A percentile compares a stretch with the other conserved stretches of the same genome.
phyloP scores from a whole-genome alignment of 2,113 vertebrate genomes.

The Clupea harengus region DNA sequence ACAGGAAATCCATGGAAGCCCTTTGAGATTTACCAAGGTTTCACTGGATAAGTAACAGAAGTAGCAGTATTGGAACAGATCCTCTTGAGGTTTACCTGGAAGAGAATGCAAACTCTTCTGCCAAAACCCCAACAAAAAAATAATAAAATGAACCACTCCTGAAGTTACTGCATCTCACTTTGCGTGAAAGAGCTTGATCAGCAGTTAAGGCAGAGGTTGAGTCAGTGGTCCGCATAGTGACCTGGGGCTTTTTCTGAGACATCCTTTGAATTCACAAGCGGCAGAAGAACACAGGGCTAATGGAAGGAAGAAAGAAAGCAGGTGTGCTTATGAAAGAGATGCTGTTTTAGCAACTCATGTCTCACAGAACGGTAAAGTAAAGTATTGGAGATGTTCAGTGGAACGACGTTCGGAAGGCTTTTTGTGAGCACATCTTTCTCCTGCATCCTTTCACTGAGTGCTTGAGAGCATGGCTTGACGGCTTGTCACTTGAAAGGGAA shows the following conservation, averaged over 20 bases:
- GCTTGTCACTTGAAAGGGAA: background rate
- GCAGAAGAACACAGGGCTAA: background rate
- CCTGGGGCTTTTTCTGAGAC: constrained; percentile 4
- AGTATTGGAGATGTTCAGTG: background rate
- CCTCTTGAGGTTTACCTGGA: background rate
- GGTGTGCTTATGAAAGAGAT: constrained; percentile 8
- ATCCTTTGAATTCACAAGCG: constrained; percentile 14
- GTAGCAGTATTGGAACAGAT: background rate
- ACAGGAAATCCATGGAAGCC: background rate
- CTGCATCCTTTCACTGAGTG: background rate
- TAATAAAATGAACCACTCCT: background rate
- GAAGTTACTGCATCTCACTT: background rate
- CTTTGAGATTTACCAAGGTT: background rate
- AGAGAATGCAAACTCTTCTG: background rate
- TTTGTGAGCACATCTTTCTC: background rate
- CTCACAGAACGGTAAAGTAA: background rate
- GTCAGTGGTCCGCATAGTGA: background rate
- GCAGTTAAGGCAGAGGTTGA: background rate
- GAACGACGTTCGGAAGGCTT: background rate
- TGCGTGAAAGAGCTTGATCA: background rate
- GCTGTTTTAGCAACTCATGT: background rate
- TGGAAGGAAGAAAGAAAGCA: background rate
- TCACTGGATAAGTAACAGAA: background rate
- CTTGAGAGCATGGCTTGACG: background rate
- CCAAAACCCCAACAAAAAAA: background rate